These are phyloP conservation scores for Armadillidium nasatum DNA, from an alignment of 1,140 invertebrate genomes.

Conservation along the genomic window DNA sequence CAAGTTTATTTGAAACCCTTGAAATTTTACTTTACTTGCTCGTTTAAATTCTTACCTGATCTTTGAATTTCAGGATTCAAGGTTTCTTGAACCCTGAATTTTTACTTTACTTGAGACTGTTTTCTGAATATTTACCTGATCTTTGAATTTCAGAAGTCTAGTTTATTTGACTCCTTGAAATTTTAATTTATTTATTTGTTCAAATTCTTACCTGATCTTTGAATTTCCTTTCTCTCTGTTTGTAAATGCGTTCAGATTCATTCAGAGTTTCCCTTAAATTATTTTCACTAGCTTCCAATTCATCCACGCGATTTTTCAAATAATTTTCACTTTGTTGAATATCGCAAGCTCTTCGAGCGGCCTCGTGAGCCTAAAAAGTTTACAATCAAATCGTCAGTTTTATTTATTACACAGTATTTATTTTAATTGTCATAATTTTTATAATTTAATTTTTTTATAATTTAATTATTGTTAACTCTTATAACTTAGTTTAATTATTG, in stretches of 20 bases:
- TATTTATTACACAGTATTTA: too few relatives aligned
- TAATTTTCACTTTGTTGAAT: constrained; percentile 46
- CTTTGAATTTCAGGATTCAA: too few relatives aligned
- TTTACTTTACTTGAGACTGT: too few relatives aligned
- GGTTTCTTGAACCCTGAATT: too few relatives aligned
- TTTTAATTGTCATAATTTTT: too few relatives aligned
- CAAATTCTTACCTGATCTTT: constrained; percentile 36
- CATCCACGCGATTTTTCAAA: constrained; percentile 48
- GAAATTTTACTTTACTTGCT: too few relatives aligned
- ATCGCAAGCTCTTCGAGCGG: constrained; percentile 45
- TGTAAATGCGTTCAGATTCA: constrained; percentile 40
- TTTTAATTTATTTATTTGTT: neutral
- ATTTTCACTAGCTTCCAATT: constrained; percentile 47
- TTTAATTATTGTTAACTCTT: too few relatives aligned
- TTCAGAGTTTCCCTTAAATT: constrained; percentile 44
- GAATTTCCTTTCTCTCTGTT: constrained; percentile 41
- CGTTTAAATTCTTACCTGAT: too few relatives aligned
- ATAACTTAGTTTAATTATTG: too few relatives aligned
- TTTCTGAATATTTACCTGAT: constrained; percentile 25
- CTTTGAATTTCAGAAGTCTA: constrained; percentile 37
- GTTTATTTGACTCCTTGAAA: too few relatives aligned
- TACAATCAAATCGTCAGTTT: neutral
- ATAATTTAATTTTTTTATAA: too few relatives aligned
- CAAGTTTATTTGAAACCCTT: too few relatives aligned
- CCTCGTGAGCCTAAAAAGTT: constrained; percentile 34